Conservation (phyloP, 2,797 vertebrate genomes). For the Phataginus tricuspis region DNA sequence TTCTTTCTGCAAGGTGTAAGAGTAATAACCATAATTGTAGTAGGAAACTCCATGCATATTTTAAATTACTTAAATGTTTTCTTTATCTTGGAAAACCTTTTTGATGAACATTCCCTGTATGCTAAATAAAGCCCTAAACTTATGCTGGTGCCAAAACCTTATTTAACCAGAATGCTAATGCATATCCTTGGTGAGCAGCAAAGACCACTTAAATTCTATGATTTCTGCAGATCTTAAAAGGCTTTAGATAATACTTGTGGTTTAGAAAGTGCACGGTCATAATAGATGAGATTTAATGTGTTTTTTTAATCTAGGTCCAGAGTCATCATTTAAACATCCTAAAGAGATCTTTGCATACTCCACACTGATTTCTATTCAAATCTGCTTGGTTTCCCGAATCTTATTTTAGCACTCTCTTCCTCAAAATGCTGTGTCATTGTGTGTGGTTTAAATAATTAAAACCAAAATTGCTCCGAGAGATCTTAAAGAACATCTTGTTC, state of each 20-base stretch:
- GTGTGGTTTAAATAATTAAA: not conserved
- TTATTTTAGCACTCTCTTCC: not conserved
- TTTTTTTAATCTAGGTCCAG: not conserved
- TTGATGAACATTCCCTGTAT: not conserved
- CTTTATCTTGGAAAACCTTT: not conserved
- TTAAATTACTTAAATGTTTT: constrained; percentile 30
- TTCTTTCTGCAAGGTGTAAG: not conserved
- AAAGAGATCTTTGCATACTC: not conserved
- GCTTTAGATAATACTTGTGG: not conserved
- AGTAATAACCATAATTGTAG: not conserved
- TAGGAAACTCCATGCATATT: not conserved
- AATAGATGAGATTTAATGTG: not conserved
- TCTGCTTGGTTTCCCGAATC: not conserved
- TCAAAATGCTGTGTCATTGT: not conserved
- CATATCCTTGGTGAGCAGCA: not conserved
- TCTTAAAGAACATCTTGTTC: not conserved
- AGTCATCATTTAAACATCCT: not conserved
- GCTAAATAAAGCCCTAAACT: not conserved
- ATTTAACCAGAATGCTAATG: not conserved
- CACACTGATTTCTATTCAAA: not conserved
- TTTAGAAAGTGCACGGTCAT: not conserved
- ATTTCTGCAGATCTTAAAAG: constrained; percentile 21
- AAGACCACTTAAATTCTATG: not conserved
- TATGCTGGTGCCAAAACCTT: not conserved
- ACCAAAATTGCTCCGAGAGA: not conserved